These are phyloP conservation scores for Parnassius mnemosyne DNA, from an alignment of 2,888 invertebrate genomes.

Conservation along the genomic window DNA sequence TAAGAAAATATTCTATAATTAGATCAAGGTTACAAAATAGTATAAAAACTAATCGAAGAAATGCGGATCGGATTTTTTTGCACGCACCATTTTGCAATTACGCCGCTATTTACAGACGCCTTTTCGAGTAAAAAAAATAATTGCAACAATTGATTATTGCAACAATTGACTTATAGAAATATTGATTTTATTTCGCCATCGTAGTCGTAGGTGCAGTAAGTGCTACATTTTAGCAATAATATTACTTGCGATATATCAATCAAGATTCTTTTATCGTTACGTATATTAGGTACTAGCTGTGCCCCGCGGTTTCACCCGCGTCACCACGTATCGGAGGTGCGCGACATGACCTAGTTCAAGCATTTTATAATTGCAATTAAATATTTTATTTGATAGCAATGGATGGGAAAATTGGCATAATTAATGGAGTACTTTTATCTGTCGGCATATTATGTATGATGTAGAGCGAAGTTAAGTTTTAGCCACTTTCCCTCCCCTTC, in stretches of 20 bases:
- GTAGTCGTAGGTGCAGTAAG: not conserved
- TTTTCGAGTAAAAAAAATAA: constrained; percentile 13
- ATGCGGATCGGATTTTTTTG: constrained; percentile 51
- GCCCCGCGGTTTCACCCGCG: too few relatives aligned
- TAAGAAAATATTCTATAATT: constrained; percentile 53
- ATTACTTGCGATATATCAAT: not conserved
- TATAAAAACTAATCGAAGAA: constrained; percentile 55
- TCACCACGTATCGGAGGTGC: too few relatives aligned
- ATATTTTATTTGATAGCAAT: too few relatives aligned
- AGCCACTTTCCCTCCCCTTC: too few relatives aligned
- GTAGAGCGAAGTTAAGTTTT: too few relatives aligned
- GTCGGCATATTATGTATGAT: too few relatives aligned
- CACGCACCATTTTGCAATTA: constrained; percentile 56
- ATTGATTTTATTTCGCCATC: constrained; percentile 15
- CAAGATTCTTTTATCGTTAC: too few relatives aligned
- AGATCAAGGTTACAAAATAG: constrained; percentile 62
- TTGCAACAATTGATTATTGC: constrained; percentile 8
- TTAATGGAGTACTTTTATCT: too few relatives aligned
- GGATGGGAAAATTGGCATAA: too few relatives aligned
- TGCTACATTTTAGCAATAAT: not conserved
- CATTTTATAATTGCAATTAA: too few relatives aligned
- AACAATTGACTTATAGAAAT: constrained; percentile 22
- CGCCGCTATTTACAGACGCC: constrained; percentile 27
- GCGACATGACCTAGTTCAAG: too few relatives aligned
- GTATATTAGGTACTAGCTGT: too few relatives aligned